Evolutionary conservation across 2,797 vertebrate genomes (phyloP).

Genomic region (Pantherophis vulpinus): DNA sequence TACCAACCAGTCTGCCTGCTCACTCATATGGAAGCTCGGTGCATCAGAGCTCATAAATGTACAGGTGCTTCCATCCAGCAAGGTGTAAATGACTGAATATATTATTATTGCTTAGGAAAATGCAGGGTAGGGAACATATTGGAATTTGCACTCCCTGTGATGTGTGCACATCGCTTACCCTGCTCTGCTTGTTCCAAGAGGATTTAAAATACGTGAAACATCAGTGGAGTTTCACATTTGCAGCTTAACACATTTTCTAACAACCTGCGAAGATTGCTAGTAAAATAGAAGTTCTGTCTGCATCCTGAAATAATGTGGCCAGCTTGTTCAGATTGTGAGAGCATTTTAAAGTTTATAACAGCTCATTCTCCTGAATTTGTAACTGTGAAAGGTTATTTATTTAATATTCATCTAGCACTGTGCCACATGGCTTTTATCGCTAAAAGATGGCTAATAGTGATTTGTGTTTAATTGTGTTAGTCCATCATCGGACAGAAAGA

Average conservation of each 20-base stretch:
- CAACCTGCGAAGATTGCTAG: not conserved
- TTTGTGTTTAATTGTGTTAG: not conserved
- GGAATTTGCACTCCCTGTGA: not conserved
- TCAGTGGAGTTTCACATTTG: not conserved
- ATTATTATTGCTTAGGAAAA: not conserved
- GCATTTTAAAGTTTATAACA: not conserved
- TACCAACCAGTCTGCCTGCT: not conserved
- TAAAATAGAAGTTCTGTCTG: not conserved
- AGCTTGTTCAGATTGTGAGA: not conserved
- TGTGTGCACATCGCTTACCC: not conserved
- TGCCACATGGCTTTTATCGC: too few relatives aligned
- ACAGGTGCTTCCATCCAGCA: not conserved
- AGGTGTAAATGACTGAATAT: not conserved
- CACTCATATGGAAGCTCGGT: not conserved
- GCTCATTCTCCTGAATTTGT: not conserved
- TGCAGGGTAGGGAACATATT: too few relatives aligned
- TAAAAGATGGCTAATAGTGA: not conserved
- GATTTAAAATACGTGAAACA: not conserved
- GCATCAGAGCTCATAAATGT: not conserved
- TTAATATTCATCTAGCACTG: too few relatives aligned
- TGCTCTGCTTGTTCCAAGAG: not conserved
- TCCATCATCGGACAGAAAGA: not conserved
- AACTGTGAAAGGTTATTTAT: not conserved
- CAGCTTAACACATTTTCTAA: not conserved
- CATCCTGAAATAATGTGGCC: not conserved